These are phyloP conservation scores for Ibidorhyncha struthersii DNA, from an alignment of 2,113 vertebrate genomes.

Conservation along the genomic window DNA sequence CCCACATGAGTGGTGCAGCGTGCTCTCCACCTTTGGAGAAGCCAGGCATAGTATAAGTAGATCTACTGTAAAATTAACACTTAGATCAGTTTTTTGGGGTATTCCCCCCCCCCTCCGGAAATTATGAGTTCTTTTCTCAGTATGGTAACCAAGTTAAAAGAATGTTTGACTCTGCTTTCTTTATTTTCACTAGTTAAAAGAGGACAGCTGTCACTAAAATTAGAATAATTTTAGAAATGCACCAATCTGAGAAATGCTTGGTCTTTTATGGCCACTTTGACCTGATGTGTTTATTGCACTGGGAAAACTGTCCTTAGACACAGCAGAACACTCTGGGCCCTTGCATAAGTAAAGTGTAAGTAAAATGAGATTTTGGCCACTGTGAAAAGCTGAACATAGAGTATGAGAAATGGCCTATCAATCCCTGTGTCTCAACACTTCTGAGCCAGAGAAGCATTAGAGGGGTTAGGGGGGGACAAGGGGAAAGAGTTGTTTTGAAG, in stretches of 20 bases:
- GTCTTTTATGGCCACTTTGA: background rate
- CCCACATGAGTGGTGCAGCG: background rate
- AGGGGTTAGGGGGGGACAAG: background rate
- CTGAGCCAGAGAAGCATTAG: background rate
- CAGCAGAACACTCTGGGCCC: background rate
- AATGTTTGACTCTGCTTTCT: background rate
- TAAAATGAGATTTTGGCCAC: background rate
- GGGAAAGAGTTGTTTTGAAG: background rate
- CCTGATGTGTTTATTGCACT: accelerated
- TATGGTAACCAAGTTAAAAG: background rate
- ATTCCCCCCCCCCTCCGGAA: accelerated
- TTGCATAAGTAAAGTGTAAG: background rate
- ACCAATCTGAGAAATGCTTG: background rate
- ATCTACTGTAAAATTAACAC: background rate
- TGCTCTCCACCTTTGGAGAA: background rate
- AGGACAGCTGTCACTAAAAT: background rate
- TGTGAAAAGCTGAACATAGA: background rate
- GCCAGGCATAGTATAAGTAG: background rate
- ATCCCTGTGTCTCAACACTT: background rate
- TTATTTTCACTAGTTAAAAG: background rate
- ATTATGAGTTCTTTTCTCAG: background rate
- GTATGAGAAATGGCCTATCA: background rate
- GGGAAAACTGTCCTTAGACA: background rate
- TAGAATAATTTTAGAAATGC: background rate
- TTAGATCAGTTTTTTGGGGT: background rate